Evolutionary conservation across 1,140 invertebrate genomes (phyloP), one percentile per base, ranked within the genome.

Genomic region (Listronotus oregonensis): DNA sequence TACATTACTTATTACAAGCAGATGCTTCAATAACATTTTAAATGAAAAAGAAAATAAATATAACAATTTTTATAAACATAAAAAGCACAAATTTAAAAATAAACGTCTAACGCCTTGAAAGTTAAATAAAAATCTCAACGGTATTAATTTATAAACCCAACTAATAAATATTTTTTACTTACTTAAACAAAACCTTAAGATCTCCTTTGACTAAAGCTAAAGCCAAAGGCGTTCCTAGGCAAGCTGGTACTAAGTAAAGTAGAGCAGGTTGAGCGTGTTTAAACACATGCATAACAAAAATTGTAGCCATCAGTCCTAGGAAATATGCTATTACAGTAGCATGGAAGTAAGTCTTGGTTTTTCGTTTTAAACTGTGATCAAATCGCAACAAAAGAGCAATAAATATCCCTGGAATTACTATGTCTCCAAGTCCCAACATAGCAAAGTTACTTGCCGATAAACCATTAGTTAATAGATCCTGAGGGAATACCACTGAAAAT

Each of bases 231-330:
- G 93, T 90, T 52, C 89, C 91, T 67, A 98, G 82, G 83, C 98
- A 99, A 9, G 94, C 92, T 15, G 98, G 98, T 61, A 99, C 97
- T 54, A 99, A 83, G 80, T 99, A 99, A 34, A 99, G 80, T 21
- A 99, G 82, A 63, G 98, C 98, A 0, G 98, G 98, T 85, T 99
- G 94, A n/a, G 96, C 96, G 82, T 98, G 96, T 79, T 97, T 96
- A 81, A 97, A 99, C 50, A 96, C 85, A 81, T 99, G 96, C 96
- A 99, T 99, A 44, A 99, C 93, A 64, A 96, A 85, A 77, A 99
- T 98, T 0, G 98, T 99, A 2, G 90, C 85, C 70, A 98, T 79
- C 47, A 99, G 82, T 9, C 98, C 98, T 69, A 95, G 79, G 70
- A 98, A 90, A 80, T 99, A 99, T 0, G 97, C 97, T 49, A 89